Evolutionary conservation across 1,140 invertebrate genomes (phyloP).

Genomic region (Meloidogyne exigua): DNA sequence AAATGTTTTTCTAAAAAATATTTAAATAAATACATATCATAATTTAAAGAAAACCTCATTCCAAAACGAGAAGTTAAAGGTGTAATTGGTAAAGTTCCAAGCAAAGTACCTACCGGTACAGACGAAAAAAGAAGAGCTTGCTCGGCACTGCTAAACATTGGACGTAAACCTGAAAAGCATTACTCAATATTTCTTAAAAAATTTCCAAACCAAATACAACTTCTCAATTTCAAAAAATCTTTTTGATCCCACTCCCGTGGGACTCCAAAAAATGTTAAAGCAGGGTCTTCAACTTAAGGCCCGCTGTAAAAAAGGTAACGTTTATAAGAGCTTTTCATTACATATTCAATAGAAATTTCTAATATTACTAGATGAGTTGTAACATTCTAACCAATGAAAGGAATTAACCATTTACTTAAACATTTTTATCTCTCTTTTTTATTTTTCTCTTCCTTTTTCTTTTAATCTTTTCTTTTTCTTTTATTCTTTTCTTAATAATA

Average conservation of each 20-base stretch:
- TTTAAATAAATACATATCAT: background rate
- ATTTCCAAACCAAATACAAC: too few species aligned
- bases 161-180: background rate
- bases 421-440: background rate
- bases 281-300: slow-evolving; percentile 1
- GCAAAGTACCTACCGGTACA: slow-evolving; percentile 23
- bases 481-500: background rate
- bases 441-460: background rate
- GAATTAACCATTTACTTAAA: background rate
- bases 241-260: background rate
- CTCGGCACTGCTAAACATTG: slow-evolving; percentile 19
- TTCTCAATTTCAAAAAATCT: background rate
- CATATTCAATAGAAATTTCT: background rate
- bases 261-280: slow-evolving; percentile 7
- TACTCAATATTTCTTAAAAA: too few species aligned
- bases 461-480: too few species aligned
- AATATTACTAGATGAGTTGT: background rate
- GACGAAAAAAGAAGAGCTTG: slow-evolving; percentile 22
- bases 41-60: slow-evolving; percentile 5
- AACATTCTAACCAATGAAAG: background rate
- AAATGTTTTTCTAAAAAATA: slow-evolving; percentile 46
- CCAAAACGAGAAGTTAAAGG: slow-evolving; percentile 17
- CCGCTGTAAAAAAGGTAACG: background rate
- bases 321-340: background rate
- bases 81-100: slow-evolving; percentile 32